Base-by-base conservation (phyloP, 2,888 invertebrate genomes). In the Aleiodes testaceus region DNA sequence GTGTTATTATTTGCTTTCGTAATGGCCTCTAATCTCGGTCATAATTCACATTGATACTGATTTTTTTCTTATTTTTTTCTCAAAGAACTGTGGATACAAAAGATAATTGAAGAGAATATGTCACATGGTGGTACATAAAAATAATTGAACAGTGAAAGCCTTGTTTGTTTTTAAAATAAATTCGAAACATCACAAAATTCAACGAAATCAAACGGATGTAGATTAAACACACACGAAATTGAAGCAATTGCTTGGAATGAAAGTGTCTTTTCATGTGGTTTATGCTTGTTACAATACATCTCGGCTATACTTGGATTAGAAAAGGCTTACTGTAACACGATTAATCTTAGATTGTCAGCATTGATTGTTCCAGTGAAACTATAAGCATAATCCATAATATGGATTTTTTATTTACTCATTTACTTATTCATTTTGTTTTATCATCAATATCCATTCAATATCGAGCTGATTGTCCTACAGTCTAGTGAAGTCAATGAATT, bases 41-140 rank as follows among this genome's bases (percentile, higher is more conserved):
- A 50, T 66, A 73, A 74, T 66, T 67, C 44, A 52, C 30, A 70
- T 70, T 73, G 70, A 69, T 63, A 44, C 42, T 22, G 2, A 22
- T 22, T 22, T 26, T 26, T 26, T 26, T 36, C 50, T 52, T 47
- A 65, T 68, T 74, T 61, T 66, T 16, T 66, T 16, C 61, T 30
- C 36, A 59, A 70, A 72, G 26, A 36, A 36, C 36, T 74, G 66
- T 69, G 53, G 18, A 36, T 18, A 22, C 26, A 59, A 16, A 42
- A 36, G 59, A 59, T 59, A 42, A 59, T 59, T 16, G 16, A 42
- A 14, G 42, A 59, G 36, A 36, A 59, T 47, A 16, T 59, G 18
- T 20, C 18, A 18, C 6, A 11, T 18, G 9, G 18, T 18, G 9
- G 18, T 14, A 36, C 18, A 59, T 59, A 11, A 9, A 30, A 59